Conservation (phyloP, 2,113 vertebrate species). For the Collichthys lucidus region DNA sequence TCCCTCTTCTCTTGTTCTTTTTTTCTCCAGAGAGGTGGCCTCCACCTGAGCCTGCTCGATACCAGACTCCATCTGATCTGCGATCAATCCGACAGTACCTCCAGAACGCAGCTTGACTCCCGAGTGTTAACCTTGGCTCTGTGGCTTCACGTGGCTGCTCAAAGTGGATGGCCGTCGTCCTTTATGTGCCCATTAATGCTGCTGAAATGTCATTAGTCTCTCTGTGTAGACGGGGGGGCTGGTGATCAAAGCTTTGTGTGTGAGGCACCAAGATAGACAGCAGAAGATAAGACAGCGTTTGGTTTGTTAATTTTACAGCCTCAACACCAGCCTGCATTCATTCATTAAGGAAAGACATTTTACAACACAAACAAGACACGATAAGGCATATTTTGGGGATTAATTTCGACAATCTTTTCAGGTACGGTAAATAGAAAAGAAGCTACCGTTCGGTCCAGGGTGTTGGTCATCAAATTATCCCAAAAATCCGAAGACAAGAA, state of each 20-base stretch:
- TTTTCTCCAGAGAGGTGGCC: constrained; percentile 35
- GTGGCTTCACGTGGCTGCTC: constrained; percentile 19
- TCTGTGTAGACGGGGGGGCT: constrained; percentile 1
- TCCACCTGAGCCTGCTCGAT: constrained; percentile 50
- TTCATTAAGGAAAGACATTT: not conserved
- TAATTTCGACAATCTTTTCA: not conserved
- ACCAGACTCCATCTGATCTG: constrained; percentile 57
- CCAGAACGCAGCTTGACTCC: constrained; percentile 10
- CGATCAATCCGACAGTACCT: constrained; percentile 49
- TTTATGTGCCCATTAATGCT: constrained; percentile 38
- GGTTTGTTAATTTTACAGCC: not conserved
- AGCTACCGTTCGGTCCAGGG: not conserved
- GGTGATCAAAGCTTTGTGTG: constrained; percentile 53
- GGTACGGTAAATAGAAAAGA: too few species aligned
- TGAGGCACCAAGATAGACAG: constrained; percentile 11
- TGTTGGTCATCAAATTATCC: too few species aligned
- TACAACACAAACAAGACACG: not conserved
- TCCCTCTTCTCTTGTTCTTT: constrained; percentile 14
- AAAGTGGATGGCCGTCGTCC: constrained; percentile 1
- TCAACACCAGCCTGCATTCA: not conserved
- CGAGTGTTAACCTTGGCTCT: constrained; percentile 27
- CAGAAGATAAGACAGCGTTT: not conserved
- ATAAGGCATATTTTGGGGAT: not conserved
- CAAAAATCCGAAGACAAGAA: too few species aligned
- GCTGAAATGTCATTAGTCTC: constrained; percentile 46